Evolutionary conservation across 2,797 vertebrate species (phyloP), one percentile per base, ranked within the genome.

Genomic region (Acomys russatus): DNA sequence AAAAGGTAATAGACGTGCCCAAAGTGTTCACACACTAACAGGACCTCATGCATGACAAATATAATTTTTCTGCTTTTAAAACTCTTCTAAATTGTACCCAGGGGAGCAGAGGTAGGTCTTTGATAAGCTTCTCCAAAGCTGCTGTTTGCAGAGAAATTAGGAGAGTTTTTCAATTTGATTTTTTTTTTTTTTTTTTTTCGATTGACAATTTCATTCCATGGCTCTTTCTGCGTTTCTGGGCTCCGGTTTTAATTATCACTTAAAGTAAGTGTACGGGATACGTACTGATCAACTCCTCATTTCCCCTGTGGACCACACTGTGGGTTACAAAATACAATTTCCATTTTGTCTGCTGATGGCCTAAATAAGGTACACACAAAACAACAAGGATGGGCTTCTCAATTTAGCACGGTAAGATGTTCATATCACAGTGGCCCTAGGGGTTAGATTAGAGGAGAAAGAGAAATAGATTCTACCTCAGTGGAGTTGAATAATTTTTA

Each of bases 201-300:
- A 99, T 97, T 98, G 98, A 99, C 98, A 98, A 98, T 98, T 99
- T 98, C 98, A 98, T 99, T 99, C 98, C 97, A 97, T 98, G 97
- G 38, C 95, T 98, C 86, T 96, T 98, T 98, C 97, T 98, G 98
- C 98, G 98, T 98, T 99, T 98, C 98, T 91, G 97, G 97, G 98
- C 97, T 98, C 98, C 98, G 91, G 98, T 99, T 99, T 99, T 99
- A 99, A 99, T 99, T 99, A 99, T 99, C 98, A 99, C 99, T 99
- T 98, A 96, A 98, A 98, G 97, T 98, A 98, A 98, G 97, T 98
- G 98, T 97, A 98, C 97, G 97, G 98, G 96, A 97, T 98, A 98
- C 97, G 98, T 98, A 98, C 94, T 97, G 98, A 98, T 98, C 98
- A 99, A 98, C 98, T 97, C 89, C 96, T 98, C 98, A 98, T 99